Evolutionary conservation across 2,797 vertebrate genomes (phyloP).

Genomic region (Karalla daura): DNA sequence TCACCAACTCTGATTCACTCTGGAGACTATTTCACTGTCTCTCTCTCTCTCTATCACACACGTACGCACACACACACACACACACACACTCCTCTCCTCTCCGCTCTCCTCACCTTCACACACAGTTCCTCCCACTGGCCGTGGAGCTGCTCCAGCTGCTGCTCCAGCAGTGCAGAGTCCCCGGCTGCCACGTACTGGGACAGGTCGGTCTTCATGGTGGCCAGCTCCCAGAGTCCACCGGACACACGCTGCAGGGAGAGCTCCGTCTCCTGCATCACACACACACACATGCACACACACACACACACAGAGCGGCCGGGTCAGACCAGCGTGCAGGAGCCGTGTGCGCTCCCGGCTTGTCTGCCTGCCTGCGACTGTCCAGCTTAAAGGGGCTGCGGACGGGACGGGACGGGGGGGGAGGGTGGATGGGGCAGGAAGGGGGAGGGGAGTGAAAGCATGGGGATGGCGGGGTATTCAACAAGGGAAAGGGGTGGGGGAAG

Average conservation of each 20-base stretch:
- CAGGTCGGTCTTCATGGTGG: constrained; percentile 87
- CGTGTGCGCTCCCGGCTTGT: constrained; percentile 40
- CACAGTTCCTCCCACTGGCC: constrained; percentile 93
- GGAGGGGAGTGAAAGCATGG: constrained; percentile 75
- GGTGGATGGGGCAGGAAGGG: constrained; percentile 61
- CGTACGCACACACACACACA: too few species aligned
- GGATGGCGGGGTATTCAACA: constrained; percentile 70
- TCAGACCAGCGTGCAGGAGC: constrained; percentile 53
- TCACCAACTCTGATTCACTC: not conserved
- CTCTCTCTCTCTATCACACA: not conserved
- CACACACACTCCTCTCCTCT: not conserved
- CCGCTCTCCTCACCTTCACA: constrained; percentile 75
- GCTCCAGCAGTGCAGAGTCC: constrained; percentile 86
- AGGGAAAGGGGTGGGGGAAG: constrained; percentile 59
- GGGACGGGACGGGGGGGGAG: constrained; percentile 72
- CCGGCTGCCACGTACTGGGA: constrained; percentile 82
- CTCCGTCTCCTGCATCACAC: constrained; percentile 92
- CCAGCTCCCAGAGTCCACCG: constrained; percentile 82
- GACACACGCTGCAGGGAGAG: constrained; percentile 85
- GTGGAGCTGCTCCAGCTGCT: constrained; percentile 90
- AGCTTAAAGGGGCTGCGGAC: constrained; percentile 83
- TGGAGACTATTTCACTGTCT: not conserved
- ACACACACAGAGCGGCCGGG: constrained; percentile 29
- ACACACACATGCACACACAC: constrained; percentile 54
- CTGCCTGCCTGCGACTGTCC: constrained; percentile 51